These are phyloP conservation scores for Sebastes oblongus DNA, from an alignment of 2,797 vertebrate genomes.

Conservation along the genomic window DNA sequence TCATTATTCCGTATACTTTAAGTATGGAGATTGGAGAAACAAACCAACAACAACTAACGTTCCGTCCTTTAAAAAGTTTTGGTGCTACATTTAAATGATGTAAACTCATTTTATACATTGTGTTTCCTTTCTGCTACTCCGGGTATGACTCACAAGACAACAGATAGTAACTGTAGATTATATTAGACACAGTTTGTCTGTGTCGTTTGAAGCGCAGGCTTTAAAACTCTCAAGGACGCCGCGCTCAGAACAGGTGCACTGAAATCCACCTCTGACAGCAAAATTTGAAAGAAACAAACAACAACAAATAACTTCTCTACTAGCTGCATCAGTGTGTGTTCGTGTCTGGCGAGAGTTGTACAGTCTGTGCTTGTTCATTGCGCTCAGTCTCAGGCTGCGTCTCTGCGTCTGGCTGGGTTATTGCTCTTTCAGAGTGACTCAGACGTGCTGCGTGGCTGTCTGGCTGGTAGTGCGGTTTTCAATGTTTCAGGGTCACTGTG, in stretches of 20 bases:
- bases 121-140: slow-evolving; percentile 40
- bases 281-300: slow-evolving; percentile 40
- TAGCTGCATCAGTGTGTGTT: slow-evolving; percentile 9
- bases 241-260: slow-evolving; percentile 16
- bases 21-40: neutral
- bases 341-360: slow-evolving; percentile 32
- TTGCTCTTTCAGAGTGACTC: slow-evolving; percentile 77
- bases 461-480: slow-evolving; percentile 66
- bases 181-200: slow-evolving; percentile 3
- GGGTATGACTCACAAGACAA: slow-evolving; percentile 35
- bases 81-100: slow-evolving; percentile 19
- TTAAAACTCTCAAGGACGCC: slow-evolving; percentile 37
- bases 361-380: slow-evolving; percentile 51
- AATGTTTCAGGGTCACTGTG: slow-evolving; percentile 73
- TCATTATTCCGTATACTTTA: neutral
- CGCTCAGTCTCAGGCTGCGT: slow-evolving; percentile 53
- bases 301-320: slow-evolving; percentile 35
- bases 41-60: neutral
- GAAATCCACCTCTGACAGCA: slow-evolving; percentile 31
- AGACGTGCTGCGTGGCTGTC: slow-evolving; percentile 69
- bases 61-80: slow-evolving; percentile 18
- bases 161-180: slow-evolving; percentile 39
- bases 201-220: slow-evolving; percentile 18
- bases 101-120: slow-evolving; percentile 1
- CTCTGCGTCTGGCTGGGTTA: slow-evolving; percentile 60